These are phyloP conservation scores for Drosophila hamatofila DNA, from an alignment of 2,888 invertebrate genomes.

Conservation along the genomic window DNA sequence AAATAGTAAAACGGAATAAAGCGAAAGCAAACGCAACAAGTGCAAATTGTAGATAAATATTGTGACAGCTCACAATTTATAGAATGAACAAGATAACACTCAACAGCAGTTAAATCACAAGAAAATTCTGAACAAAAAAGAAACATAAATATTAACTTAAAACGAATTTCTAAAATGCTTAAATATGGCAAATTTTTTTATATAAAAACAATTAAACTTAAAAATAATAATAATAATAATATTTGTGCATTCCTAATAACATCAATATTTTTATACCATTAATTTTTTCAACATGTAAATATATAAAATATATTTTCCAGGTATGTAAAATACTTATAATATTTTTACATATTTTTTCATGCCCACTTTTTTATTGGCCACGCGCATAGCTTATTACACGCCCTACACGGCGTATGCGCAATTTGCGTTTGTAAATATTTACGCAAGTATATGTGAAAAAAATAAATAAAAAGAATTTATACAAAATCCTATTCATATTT, in stretches of 20 bases:
- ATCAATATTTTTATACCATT: not conserved
- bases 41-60: constrained; percentile 15
- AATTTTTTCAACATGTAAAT: no score
- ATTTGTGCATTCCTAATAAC: not conserved
- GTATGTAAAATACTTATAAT: not conserved
- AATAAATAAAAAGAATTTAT: not conserved
- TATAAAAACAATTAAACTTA: no score
- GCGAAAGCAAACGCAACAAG: constrained; percentile 3
- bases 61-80: not conserved
- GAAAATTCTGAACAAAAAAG: not conserved
- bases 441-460: not conserved
- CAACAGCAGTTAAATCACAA: not conserved
- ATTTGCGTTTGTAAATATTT: constrained; percentile 10
- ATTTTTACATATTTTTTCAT: not conserved
- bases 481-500: not conserved
- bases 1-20: not conserved
- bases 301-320: not conserved
- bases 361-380: not conserved
- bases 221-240: not conserved
- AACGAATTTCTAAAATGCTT: not conserved
- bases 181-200: not conserved
- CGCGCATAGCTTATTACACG: not conserved
- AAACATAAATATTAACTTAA: not conserved
- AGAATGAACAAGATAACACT: not conserved
- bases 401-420: not conserved